Conservation (phyloP, 2,113 vertebrate genomes). For the Columba janthina region DNA sequence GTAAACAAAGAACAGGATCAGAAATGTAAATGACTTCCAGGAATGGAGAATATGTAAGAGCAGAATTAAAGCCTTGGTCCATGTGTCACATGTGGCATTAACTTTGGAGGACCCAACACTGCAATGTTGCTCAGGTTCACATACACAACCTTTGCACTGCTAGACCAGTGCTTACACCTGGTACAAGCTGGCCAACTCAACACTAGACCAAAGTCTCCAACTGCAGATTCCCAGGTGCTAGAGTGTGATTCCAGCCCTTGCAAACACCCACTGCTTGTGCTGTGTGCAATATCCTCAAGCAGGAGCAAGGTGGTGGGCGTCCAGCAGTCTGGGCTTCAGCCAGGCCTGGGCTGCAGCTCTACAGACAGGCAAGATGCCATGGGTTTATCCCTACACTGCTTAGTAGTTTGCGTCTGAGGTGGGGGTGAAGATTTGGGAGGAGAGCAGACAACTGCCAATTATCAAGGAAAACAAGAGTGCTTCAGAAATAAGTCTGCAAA, state of each 20-base stretch:
- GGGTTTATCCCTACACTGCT: neutral
- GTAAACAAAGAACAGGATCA: neutral
- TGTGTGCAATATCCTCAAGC: neutral
- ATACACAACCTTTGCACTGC: neutral
- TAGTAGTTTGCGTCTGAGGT: neutral
- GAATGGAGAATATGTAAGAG: neutral
- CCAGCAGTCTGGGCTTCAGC: neutral
- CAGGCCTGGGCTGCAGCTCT: neutral
- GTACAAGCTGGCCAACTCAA: fast-evolving
- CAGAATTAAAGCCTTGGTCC: neutral
- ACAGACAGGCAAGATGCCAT: neutral
- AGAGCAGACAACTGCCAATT: neutral
- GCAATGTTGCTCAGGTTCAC: fast-evolving
- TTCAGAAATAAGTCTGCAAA: neutral
- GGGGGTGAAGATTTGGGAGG: neutral
- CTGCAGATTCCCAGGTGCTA: neutral
- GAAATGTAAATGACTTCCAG: neutral
- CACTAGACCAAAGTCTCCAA: neutral
- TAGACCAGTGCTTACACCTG: neutral
- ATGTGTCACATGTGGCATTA: neutral
- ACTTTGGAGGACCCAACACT: neutral
- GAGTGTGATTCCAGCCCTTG: neutral
- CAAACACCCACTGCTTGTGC: neutral
- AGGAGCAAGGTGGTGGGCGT: neutral
- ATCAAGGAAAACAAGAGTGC: neutral